These are phyloP conservation scores for Drosophila pseudoobscura DNA, from an alignment of 1,140 invertebrate genomes.

Conservation along the genomic window DNA sequence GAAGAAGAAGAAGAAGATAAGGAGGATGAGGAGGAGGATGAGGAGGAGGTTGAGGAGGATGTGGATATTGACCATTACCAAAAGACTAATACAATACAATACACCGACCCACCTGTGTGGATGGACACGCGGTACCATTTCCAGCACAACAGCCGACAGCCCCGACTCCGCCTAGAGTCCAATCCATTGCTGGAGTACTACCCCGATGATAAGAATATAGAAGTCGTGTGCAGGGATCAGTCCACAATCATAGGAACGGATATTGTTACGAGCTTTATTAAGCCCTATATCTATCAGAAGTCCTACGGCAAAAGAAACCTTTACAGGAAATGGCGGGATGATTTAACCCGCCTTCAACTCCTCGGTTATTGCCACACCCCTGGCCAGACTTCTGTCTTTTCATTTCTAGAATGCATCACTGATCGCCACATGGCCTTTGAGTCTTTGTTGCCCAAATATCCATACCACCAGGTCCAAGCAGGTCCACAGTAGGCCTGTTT, in stretches of 20 bases:
- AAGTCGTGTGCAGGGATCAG: slow-evolving; percentile 17
- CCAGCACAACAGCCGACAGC: not conserved
- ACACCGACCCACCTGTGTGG: slow-evolving; percentile 12
- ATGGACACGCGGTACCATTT: slow-evolving; percentile 27
- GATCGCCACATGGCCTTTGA: slow-evolving; percentile 31
- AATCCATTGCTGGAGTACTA: not conserved
- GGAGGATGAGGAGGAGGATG: no score
- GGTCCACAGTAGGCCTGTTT: no score
- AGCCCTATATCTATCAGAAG: no score
- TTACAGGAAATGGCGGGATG: no score
- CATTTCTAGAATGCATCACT: slow-evolving; percentile 1
- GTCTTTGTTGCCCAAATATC: slow-evolving; percentile 36
- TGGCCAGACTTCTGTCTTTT: no score
- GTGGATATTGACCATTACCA: no score
- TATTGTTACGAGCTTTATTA: not conserved
- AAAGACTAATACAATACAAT: no score
- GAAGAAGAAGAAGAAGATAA: no score
- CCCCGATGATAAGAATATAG: slow-evolving; percentile 5
- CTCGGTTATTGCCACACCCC: no score
- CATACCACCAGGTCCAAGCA: slow-evolving; percentile 18
- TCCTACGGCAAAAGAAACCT: no score
- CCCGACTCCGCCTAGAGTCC: not conserved
- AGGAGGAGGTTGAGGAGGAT: no score
- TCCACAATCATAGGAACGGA: slow-evolving; percentile 22
- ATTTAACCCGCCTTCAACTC: accelerated